phyloP scores from a whole-genome alignment of 2,888 invertebrate species.

The Hydropsyche betteni region DNA sequence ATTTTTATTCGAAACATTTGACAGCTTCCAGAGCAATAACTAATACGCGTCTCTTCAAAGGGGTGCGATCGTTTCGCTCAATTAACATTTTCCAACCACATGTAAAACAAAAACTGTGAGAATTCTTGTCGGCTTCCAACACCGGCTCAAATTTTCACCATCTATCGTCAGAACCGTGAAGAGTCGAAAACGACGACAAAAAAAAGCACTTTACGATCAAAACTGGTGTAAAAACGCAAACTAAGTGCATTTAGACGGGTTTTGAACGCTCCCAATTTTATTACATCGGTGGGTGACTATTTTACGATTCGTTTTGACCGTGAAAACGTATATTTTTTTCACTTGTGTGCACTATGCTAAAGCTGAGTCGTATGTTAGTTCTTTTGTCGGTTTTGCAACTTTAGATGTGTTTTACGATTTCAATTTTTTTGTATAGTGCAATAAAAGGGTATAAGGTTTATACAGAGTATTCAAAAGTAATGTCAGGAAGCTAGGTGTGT shows the following conservation, averaged over 20 bases:
- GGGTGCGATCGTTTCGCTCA: conserved; percentile 4
- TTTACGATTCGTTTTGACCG: conserved; percentile 12
- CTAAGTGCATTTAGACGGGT: neutral
- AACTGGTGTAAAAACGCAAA: conserved; percentile 1
- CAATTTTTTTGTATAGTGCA: neutral
- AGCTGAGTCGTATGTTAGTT: neutral
- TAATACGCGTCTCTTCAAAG: too few relatives aligned
- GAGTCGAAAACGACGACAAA: neutral
- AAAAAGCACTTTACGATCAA: neutral
- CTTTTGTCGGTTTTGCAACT: conserved; percentile 11
- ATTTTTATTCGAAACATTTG: too few relatives aligned
- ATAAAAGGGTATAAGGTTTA: neutral
- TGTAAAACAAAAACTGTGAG: too few relatives aligned
- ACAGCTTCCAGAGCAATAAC: too few relatives aligned
- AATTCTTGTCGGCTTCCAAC: too few relatives aligned
- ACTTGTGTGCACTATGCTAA: neutral
- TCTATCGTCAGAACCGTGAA: neutral
- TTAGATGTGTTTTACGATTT: neutral
- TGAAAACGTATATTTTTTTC: neutral
- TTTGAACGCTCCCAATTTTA: conserved; percentile 12
- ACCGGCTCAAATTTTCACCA: neutral
- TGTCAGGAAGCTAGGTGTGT: conserved; percentile 10
- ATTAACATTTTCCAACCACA: neutral
- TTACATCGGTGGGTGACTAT: conserved; percentile 18
- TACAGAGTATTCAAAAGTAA: neutral